Evolutionary conservation across 1,140 invertebrate genomes (phyloP), one percentile per base, ranked within the genome.

Genomic region (Epicauta chinensis): DNA sequence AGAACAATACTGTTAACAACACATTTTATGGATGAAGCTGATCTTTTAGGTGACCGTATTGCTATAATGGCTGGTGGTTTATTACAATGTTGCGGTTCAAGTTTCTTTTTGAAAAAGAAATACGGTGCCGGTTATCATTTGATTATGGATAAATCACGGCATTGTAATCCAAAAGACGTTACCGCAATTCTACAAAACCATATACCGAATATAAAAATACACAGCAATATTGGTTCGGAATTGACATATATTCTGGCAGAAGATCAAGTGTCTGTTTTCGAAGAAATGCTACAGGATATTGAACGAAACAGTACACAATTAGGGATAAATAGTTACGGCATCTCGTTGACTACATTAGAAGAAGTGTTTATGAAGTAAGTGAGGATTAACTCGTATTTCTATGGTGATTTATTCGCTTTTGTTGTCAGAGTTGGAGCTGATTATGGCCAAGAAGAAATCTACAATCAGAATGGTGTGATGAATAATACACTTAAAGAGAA

Each of bases 11-110:
- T 98, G 2, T 76, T 98, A 44, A 92, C 91, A n/a, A 98, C 94
- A 10, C 94, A 98, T 72, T 95, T 93, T 71, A 97, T 98, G 93
- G 94, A 97, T 70, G 94, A 98, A 75, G 94, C 94, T 31, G 94
- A 98, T 75, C 79, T 91, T 29, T 76, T 98, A 1, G 93, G 93
- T 1, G 93, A 97, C 73, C 77, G 92, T 58, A 91, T 96, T 60
- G 91, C 89, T 2, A 93, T 95, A 43, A 86, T 97, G 77, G 82
- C 87, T 55, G 75, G 78, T 14, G 93, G 93, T 12, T 71, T 77
- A 42, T 73, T 96, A 11, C 81, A 82, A 61, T 92, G 91, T 65
- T 83, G 81, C 71, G 93, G 91, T 29, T 85, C 88, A 0, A 81
- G 91, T n/a, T 80, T 93, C 71, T 92, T 91, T 67, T 73, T 96